Percentiles rank a stretch among this genome's conserved stretches.
Conservation (phyloP, 2,888 invertebrate species). For the Lottia scabra region DNA sequence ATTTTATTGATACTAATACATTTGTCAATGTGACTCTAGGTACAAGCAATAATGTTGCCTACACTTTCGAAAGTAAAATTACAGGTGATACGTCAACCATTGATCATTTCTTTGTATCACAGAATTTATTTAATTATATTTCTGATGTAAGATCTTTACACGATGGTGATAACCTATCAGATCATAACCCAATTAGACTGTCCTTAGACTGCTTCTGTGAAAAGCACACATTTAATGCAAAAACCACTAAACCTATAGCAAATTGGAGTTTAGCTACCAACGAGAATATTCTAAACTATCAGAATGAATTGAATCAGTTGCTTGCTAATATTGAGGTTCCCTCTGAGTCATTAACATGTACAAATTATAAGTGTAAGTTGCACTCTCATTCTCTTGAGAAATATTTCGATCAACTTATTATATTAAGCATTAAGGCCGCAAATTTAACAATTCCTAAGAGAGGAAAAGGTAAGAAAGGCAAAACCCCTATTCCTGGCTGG, state of each 20-base stretch:
- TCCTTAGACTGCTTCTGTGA: neutral
- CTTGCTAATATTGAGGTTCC: neutral
- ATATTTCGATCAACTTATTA: neutral
- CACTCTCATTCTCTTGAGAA: neutral
- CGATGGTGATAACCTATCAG: neutral
- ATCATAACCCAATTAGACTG: neutral
- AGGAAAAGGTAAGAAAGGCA: neutral
- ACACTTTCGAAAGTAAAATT: constrained; percentile 2
- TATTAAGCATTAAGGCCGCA: neutral
- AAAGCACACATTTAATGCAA: neutral
- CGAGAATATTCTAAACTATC: neutral
- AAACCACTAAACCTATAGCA: neutral
- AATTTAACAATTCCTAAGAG: neutral
- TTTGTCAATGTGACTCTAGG: too few species aligned
- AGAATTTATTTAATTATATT: neutral
- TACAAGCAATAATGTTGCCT: neutral
- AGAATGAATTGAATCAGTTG: neutral
- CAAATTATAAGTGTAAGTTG: neutral
- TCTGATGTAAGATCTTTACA: neutral
- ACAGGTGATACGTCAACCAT: neutral
- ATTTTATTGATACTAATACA: neutral
- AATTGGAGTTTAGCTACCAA: neutral
- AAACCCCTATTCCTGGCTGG: neutral
- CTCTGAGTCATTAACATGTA: neutral
- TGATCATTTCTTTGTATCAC: constrained; percentile 1